Conservation (phyloP, 2,113 vertebrate genomes). For the Megaptera novaeangliae region DNA sequence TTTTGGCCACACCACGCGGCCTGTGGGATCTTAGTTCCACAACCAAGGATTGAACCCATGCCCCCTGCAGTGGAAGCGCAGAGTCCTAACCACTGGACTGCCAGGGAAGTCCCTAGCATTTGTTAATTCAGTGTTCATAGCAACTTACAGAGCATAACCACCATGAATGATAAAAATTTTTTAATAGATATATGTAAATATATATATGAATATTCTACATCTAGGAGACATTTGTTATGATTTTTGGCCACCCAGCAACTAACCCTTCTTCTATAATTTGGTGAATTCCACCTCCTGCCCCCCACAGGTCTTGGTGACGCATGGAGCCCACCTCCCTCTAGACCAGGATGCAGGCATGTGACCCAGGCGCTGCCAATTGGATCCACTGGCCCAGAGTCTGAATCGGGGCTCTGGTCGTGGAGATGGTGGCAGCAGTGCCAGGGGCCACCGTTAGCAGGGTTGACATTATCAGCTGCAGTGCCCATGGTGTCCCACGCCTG, state of each 20-base stretch:
- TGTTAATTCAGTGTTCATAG: neutral
- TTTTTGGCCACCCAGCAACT: neutral
- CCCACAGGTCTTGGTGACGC: neutral
- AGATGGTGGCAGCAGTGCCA: neutral
- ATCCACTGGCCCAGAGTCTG: neutral
- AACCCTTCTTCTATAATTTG: neutral
- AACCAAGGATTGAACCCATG: neutral
- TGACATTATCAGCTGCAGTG: neutral
- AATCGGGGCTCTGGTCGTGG: neutral
- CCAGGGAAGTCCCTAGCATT: neutral
- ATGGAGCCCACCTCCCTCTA: neutral
- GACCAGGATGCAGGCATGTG: neutral
- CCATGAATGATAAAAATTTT: neutral
- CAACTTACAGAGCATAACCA: neutral
- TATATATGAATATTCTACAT: neutral
- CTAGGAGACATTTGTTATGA: neutral
- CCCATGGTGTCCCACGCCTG: fast-evolving
- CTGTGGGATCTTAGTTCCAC: neutral
- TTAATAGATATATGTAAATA: neutral
- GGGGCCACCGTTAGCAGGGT: neutral
- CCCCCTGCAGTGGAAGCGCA: neutral
- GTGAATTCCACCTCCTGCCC: neutral
- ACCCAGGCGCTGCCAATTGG: neutral
- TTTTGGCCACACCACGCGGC: fast-evolving
- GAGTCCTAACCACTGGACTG: neutral